Conservation (phyloP, 2,797 vertebrate species). For the Erethizon dorsatum region DNA sequence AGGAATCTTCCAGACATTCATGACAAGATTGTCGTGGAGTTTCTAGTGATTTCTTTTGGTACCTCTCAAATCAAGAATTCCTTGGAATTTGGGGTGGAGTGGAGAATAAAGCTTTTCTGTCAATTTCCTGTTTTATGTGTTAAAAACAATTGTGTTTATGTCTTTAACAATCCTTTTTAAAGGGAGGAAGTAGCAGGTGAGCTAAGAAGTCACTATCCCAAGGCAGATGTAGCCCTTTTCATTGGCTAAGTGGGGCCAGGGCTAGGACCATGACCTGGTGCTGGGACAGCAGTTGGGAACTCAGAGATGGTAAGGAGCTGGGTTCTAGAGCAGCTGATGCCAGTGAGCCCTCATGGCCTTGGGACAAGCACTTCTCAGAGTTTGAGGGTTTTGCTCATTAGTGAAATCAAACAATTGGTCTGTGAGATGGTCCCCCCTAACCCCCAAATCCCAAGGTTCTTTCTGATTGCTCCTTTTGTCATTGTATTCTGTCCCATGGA, state of each 20-base stretch:
- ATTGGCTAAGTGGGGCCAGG: background rate
- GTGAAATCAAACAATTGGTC: conserved; percentile 26
- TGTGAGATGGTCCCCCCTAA: background rate
- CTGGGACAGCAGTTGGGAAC: background rate
- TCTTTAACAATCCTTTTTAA: background rate
- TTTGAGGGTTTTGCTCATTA: background rate
- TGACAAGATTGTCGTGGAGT: background rate
- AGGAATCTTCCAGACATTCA: background rate
- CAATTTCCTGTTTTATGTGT: conserved; percentile 34
- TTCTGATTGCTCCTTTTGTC: background rate
- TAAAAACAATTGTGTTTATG: conserved; percentile 52
- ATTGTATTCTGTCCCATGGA: background rate
- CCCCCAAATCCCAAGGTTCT: background rate
- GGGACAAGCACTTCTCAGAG: background rate
- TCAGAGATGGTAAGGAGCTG: background rate
- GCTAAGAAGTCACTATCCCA: background rate
- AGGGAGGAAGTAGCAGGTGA: background rate
- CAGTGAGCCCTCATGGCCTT: background rate
- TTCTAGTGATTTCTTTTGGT: background rate
- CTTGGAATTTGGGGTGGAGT: background rate
- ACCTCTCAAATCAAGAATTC: conserved; percentile 12
- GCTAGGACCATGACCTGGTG: background rate
- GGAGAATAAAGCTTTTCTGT: background rate
- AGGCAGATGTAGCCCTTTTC: background rate
- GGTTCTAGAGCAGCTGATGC: background rate